Base-by-base conservation (phyloP, 2,113 vertebrate genomes). In the Oreochromis tanganicae region DNA sequence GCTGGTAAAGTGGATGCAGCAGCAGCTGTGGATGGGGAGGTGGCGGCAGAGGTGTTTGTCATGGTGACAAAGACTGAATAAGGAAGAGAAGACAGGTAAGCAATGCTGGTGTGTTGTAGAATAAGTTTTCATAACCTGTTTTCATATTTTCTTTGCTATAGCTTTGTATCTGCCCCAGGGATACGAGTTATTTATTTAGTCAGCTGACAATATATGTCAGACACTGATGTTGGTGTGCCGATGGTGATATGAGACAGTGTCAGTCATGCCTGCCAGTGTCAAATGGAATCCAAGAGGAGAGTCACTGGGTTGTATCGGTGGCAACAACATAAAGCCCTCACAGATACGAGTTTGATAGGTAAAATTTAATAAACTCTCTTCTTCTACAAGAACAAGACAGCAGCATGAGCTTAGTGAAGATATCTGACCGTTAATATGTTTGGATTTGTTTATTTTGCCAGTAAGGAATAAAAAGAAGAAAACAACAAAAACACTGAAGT, bases 31-130 rank as follows among this genome's bases (percentile, higher is more conserved):
- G 83, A 85, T 41, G 88, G 88, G 63, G 93, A 85, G 34, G 91
- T 87, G 88, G 91, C 89, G 4, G 92, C 87, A 4, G 96, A 96
- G 29, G 87, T 93, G 92, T 96, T 96, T 87, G 92, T 95, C 82
- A 93, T 86, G 71, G 94, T 95, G 87, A 94, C 90, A 84, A 97
- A 96, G 88, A 96, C 96, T 97, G 82, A 66, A 82, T 27, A 56
- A 56, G 48, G 59, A 34, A 41, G 82, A 81, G n/a, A 54, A 78
- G 21, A 52, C 68, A 21, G 32, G 34, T 34, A 54, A 38, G 48
- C 82, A 56, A 56, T n/a, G 7, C 50, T 38, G 14, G 43, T 78
- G 38, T 81, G 66, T 27, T 36, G 32, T 27, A 57, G 10, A 61
- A 24, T 17, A 17, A 24, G 17, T 17, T 82, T 68, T 86, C 8